phyloP scores from a whole-genome alignment of 2,797 vertebrate species.

The Ctenochaetus hawaiiensis region DNA sequence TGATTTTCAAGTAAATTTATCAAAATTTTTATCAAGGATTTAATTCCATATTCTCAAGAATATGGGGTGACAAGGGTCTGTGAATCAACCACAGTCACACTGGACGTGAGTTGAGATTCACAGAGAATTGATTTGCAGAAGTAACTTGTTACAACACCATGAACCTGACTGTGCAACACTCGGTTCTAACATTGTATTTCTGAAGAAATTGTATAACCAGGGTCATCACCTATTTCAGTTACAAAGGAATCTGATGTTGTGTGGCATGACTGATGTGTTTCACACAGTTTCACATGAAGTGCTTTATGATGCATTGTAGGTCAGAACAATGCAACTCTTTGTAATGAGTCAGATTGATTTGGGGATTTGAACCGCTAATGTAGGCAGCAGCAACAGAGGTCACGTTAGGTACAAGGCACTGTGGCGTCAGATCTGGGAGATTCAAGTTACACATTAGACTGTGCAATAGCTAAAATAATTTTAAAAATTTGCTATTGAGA shows the following conservation, averaged over 20 bases:
- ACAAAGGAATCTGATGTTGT: constrained; percentile 1
- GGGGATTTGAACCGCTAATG: constrained; percentile 44
- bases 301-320: constrained; percentile 6
- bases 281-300: neutral
- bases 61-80: too few relatives aligned
- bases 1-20: too few relatives aligned
- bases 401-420: constrained; percentile 31
- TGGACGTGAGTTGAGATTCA: neutral
- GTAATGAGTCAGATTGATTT: constrained; percentile 24
- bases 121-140: constrained; percentile 29
- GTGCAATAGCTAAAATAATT: too few relatives aligned
- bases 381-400: constrained; percentile 34
- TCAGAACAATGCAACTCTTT: constrained; percentile 40
- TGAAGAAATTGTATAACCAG: neutral
- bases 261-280: neutral
- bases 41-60: too few relatives aligned
- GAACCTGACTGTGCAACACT: constrained; percentile 8
- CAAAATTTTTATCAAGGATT: too few relatives aligned
- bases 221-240: constrained; percentile 13
- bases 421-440: constrained; percentile 21
- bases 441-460: constrained; percentile 10
- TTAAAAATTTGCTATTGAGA: too few relatives aligned
- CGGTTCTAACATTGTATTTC: neutral
- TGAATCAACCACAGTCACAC: neutral
- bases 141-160: constrained; percentile 31